phyloP scores from a whole-genome alignment of 1,140 invertebrate genomes.

The Pogonus chalceus region DNA sequence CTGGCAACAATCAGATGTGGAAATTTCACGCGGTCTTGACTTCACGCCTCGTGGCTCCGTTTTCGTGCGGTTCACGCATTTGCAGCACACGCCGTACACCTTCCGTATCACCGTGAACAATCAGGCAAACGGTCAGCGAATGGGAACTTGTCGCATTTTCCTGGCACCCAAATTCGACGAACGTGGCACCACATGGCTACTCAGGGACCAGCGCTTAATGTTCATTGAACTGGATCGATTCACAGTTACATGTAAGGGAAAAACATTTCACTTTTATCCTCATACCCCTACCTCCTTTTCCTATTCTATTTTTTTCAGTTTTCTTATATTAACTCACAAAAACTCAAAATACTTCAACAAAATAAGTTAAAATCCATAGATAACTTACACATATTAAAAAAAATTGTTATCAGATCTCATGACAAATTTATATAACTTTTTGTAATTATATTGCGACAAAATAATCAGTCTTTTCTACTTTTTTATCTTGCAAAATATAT shows the following conservation, averaged over 20 bases:
- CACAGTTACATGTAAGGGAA: constrained; percentile 36
- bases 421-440: no score
- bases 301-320: no score
- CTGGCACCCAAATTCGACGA: constrained; percentile 47
- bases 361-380: no score
- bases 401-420: no score
- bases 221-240: constrained; percentile 53
- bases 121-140: constrained; percentile 10
- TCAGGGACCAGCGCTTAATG: constrained; percentile 41
- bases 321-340: no score
- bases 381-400: no score
- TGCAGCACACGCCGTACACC: constrained; percentile 51
- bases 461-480: no score
- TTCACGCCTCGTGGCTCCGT: constrained; percentile 44
- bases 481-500: no score
- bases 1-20: constrained; percentile 51
- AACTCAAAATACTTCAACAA: no score
- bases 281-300: not conserved
- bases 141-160: constrained; percentile 49
- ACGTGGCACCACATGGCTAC: constrained; percentile 36
- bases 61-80: constrained; percentile 48
- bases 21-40: constrained; percentile 49
- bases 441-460: no score
- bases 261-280: not conserved
- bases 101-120: constrained; percentile 43